Conservation (phyloP, 1,140 invertebrate genomes). For the Cydia amplana region DNA sequence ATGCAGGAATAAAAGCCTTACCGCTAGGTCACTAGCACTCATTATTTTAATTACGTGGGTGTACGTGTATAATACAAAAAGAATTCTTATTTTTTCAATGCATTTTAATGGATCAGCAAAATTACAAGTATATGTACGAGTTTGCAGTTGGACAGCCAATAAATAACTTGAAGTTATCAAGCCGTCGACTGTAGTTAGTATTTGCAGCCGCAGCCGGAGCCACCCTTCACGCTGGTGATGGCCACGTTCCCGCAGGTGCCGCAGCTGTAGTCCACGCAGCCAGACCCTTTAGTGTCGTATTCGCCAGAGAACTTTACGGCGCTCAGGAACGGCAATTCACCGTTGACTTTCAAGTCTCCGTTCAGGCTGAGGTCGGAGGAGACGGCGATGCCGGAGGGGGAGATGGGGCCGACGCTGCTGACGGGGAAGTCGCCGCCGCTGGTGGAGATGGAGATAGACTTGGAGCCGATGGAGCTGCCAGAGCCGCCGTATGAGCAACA, state of each 20-base stretch:
- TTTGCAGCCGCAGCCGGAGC: background rate
- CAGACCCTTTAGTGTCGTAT: background rate
- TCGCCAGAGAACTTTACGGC: slow-evolving; percentile 6
- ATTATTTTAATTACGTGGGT: no score
- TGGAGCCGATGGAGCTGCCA: background rate
- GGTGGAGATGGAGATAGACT: background rate
- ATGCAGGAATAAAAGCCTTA: no score
- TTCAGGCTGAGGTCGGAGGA: background rate
- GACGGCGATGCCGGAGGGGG: slow-evolving; percentile 29
- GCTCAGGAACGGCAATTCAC: slow-evolving; percentile 16
- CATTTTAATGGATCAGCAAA: no score
- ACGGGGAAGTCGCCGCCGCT: slow-evolving; percentile 16
- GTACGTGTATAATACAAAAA: background rate
- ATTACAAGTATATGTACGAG: no score
- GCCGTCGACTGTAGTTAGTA: background rate
- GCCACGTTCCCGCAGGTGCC: background rate
- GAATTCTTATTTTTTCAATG: no score
- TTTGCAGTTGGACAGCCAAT: background rate
- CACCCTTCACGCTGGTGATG: slow-evolving; percentile 8
- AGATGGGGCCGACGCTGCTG: slow-evolving; percentile 23
- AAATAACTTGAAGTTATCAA: background rate
- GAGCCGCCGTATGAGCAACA: background rate
- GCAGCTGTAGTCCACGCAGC: slow-evolving; percentile 8
- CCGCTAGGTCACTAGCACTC: no score
- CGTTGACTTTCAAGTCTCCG: background rate